These are phyloP conservation scores for Loris lydekkerianus DNA, from an alignment of 2,797 vertebrate species.

Conservation along the genomic window DNA sequence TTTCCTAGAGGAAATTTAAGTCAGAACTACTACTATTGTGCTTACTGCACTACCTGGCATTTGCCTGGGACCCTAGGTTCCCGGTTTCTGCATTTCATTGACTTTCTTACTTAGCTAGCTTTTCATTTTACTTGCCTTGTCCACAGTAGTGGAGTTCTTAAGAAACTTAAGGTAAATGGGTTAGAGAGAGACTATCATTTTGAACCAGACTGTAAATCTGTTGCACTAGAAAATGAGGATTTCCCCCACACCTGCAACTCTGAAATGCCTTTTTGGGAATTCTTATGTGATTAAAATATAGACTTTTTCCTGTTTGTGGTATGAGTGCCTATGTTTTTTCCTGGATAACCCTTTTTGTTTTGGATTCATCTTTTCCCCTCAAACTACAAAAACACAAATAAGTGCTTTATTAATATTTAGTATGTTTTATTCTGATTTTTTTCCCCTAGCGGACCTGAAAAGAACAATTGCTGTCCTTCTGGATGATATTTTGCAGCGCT, in stretches of 20 bases:
- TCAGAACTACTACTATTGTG: neutral
- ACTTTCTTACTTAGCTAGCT: constrained; percentile 13
- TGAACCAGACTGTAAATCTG: constrained; percentile 6
- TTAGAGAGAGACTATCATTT: neutral
- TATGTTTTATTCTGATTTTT: constrained; percentile 46
- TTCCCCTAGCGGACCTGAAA: constrained; percentile 95
- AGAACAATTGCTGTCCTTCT: constrained; percentile 98
- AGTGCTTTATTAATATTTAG: constrained; percentile 38
- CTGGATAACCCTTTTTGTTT: neutral
- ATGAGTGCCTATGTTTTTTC: constrained; percentile 9
- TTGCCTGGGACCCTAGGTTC: neutral
- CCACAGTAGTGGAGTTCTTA: neutral
- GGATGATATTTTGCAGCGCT: constrained; percentile 96
- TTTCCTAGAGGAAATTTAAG: constrained; percentile 10
- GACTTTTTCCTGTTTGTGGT: neutral
- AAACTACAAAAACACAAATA: constrained; percentile 34
- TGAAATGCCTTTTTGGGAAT: constrained; percentile 58
- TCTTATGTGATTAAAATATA: neutral
- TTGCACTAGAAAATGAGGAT: constrained; percentile 18
- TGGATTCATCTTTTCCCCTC: neutral
- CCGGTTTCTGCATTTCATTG: neutral
- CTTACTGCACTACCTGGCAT: neutral
- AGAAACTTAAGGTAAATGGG: neutral
- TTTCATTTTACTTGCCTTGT: neutral
- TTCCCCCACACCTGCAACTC: neutral